Evolutionary conservation across 2,797 vertebrate species (phyloP), one percentile per base, ranked within the genome.

Genomic region (Cyprinodon diabolis): DNA sequence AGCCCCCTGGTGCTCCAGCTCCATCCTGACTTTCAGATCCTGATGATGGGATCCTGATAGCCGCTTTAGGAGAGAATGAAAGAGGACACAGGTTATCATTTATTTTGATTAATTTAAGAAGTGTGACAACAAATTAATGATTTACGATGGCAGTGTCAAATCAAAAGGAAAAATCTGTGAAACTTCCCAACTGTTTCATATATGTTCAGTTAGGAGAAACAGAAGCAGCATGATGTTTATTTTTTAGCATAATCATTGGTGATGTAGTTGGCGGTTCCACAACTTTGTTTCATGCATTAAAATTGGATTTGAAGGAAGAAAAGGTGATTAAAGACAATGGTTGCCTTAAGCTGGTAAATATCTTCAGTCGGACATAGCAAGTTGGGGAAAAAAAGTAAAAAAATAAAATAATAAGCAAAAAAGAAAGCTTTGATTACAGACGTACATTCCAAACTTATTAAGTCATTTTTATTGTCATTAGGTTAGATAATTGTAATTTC

Each of bases 1-100:
- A 77, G 86, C 81, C 90, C 80, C 80, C 83, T 88, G 87, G 65
- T 81, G 69, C 80, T 69, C 71, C 65, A 76, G 74, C 57, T 73
- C 85, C 80, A 87, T 91, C 89, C 76, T 82, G 80, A 74, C 58
- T 74, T 74, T 47, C 52, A 37, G 45, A 72, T 21, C 17, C 48
- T 66, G 68, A 63, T 66, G 43, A 40, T 43, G 15, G 43, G 23
- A 23, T 48, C 65, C 55, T 47, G 10, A 30, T 30, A 68, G 52
- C 14, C 1, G 45, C 69, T 66, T 51, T 67, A 69, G 70, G 71
- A 82, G 71, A 78, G 70, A 14, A 51, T 4, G 57, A 69, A 69
- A 71, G 49, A 68, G 14, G 70, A 58, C 0, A 14, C 25, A 47
- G 15, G 45, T 48, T 21, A 49, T 66, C 49, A 56, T 77, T 76